Evolutionary conservation across 2,888 invertebrate species (phyloP).

Genomic region (Cryptosula pallasiana): DNA sequence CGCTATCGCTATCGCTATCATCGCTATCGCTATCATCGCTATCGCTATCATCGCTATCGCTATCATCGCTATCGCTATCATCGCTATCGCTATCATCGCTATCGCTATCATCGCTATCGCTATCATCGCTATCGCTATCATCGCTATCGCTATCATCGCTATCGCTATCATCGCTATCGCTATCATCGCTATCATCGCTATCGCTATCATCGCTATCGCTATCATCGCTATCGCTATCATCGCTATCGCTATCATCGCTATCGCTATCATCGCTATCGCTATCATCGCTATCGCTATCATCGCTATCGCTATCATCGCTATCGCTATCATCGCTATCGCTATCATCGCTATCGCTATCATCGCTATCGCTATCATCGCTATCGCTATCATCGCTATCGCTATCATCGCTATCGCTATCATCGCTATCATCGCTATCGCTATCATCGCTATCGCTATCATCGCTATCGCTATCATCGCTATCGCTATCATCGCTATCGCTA

Average conservation of each 20-base stretch:
- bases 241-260: slow-evolving; percentile 10
- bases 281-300: neutral
- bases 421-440: neutral
- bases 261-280: neutral
- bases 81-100: no score
- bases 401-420: neutral
- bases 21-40: no score
- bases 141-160: neutral
- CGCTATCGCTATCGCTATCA: no score
- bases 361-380: neutral
- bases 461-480: neutral
- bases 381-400: neutral
- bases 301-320: neutral
- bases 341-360: neutral
- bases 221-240: slow-evolving; percentile 10
- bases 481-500: neutral
- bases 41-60: no score
- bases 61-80: no score
- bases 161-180: slow-evolving; percentile 2
- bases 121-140: no score
- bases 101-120: no score
- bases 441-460: slow-evolving; percentile 1
- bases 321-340: neutral
- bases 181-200: neutral
- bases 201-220: neutral